Base-by-base conservation (phyloP, 2,797 vertebrate genomes). In the Enteromius viviparus region DNA sequence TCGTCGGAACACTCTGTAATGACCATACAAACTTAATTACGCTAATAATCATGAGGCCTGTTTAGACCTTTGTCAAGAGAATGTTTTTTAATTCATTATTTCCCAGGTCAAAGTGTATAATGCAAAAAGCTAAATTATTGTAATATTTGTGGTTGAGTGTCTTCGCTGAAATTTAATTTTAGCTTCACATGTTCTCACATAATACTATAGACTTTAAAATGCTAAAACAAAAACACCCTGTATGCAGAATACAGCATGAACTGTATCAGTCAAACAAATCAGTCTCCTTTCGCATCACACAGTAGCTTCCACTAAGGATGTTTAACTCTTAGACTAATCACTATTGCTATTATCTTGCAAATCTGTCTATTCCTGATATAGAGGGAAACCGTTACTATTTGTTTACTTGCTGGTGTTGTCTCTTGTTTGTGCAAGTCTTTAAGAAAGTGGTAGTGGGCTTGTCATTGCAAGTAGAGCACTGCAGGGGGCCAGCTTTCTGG, bases 381-480 rank as follows among this genome's bases (percentile, higher is more conserved):
- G 40, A 14, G 12, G 23, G 23, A 62, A 62, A 29, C 26, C 1
- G 10, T 65, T 65, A 26, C 17, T 2, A 75, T 45, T 29, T 86
- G n/a, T 83, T 81, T 85, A 75, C 68, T 84, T 81, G 69, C 84
- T 86, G 49, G 62, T 29, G n/a, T 81, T 80, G 72, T 84, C 84
- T 85, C 21, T 47, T 78, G 37, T 49, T 86, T 64, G 53, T 49
- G 80, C 19, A n/a, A 75, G 84, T 85, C 81, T 84, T 86, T 78
- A 78, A 12, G 47, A 55, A 74, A 84, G 53, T 72, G 34, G 45
- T 66, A 74, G 69, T 40, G 53, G 23, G 76, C 60, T 49, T 79
- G 76, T 85, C 87, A 89, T 85, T 87, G 85, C 83, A 79, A 76
- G 85, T 82, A 81, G 78, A 47, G 23, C 83, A 10, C 80, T 64